Evolutionary conservation across 1,140 invertebrate genomes (phyloP).

Genomic region (Leguminivora glycinivorella): DNA sequence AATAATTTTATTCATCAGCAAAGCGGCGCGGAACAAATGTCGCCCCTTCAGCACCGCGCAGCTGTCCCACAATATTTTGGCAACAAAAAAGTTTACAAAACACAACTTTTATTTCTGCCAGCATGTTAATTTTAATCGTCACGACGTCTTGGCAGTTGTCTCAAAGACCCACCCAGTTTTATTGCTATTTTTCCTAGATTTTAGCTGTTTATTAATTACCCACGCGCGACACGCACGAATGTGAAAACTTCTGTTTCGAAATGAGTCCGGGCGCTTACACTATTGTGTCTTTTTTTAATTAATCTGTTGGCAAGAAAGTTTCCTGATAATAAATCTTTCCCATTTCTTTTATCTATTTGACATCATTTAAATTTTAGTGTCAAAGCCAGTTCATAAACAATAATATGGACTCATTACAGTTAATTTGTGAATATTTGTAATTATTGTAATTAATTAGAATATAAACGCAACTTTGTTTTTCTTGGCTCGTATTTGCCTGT

Average conservation of each 20-base stretch:
- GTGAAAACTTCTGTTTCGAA: slow-evolving; percentile 38
- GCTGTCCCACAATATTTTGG: slow-evolving; percentile 68
- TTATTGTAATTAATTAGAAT: neutral
- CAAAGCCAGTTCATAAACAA: neutral
- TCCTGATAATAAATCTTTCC: neutral
- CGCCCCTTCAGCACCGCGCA: slow-evolving; percentile 43
- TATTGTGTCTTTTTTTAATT: slow-evolving; percentile 18
- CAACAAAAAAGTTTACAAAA: slow-evolving; percentile 65
- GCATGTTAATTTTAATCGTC: slow-evolving; percentile 71
- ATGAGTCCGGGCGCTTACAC: slow-evolving; percentile 31
- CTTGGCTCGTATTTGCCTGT: slow-evolving; percentile 2
- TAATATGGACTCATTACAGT: neutral
- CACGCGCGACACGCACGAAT: slow-evolving; percentile 40
- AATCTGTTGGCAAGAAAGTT: neutral
- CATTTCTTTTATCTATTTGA: neutral
- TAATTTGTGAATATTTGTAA: neutral
- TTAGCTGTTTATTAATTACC: slow-evolving; percentile 69
- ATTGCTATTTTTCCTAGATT: slow-evolving; percentile 64
- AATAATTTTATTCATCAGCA: slow-evolving; percentile 35
- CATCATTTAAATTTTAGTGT: neutral
- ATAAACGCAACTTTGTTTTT: slow-evolving; percentile 1
- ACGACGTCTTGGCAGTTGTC: slow-evolving; percentile 71
- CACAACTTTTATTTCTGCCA: slow-evolving; percentile 62
- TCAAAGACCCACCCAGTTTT: slow-evolving; percentile 65
- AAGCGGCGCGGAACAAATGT: slow-evolving; percentile 34